Evolutionary conservation across 2,113 vertebrate genomes (phyloP), one percentile per base, ranked within the genome.

Genomic region (Petrocephalus zakoni): DNA sequence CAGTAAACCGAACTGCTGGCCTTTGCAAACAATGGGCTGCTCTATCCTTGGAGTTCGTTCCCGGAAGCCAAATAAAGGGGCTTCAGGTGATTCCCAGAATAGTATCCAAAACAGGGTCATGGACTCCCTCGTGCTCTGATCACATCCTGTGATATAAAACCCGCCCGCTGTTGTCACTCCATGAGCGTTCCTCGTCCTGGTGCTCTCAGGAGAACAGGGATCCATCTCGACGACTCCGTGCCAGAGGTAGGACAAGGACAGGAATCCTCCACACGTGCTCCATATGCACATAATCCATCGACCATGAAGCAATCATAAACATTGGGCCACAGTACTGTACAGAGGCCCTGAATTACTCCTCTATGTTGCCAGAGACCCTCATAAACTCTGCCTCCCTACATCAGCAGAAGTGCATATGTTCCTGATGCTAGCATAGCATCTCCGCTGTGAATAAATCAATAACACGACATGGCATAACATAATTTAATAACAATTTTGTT

Each of bases 161-260:
- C 94, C 94, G 94, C 1, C 95, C 94, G 95, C 94, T 90, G 56
- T 93, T 92, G 92, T 22, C 1, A 91, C 88, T 68, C 61, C n/a
- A 94, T 96, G 95, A 96, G 95, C 95, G 93, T 91, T 95, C 96
- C 94, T 94, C 94, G 55, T 89, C 8, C 91, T 95, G 94, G 95
- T 96, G 72, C 95, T 94, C 94, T 95, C 95, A 93, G 92, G 95
- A 96, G 95, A 95, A 96, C 94, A 91, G 93, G 91, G 95, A 92
- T 91, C 92, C 94, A 90, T 90, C 94, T 92, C 92, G 92, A 68
- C 75, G 91, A 93, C 93, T 93, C 75, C 17, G 92, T 93, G 93
- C 92, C 92, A 94, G 92, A 90, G 94, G 92, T 92, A 58, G 86
- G 89, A 91, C 92, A 94, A 93, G 81, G 92, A 95, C 94, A 93